Percentiles rank a stretch among this genome's conserved stretches.
Conservation (phyloP, 2,797 vertebrate species). For the Myotis daubentonii region DNA sequence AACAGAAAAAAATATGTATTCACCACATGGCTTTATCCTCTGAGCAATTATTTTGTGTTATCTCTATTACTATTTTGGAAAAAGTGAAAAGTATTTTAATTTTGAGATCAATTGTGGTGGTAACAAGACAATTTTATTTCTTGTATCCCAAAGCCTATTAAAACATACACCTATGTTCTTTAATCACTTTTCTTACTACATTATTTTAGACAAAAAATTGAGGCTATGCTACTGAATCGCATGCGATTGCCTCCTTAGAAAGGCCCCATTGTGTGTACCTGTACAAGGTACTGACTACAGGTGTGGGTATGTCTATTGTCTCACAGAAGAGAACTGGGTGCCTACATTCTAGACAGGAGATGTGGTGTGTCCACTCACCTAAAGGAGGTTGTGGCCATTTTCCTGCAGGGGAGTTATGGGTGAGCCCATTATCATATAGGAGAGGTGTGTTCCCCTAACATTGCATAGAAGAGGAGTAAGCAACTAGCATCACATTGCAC, state of each 20-base stretch:
- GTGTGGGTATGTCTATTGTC: not conserved
- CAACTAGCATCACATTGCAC: no score
- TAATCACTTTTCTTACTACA: not conserved
- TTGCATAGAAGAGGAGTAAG: not conserved
- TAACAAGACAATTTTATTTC: no score
- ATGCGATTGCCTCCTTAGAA: not conserved
- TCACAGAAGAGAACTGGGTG: no score
- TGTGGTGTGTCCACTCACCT: not conserved
- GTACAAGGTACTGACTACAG: accelerated
- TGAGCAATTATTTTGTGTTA: not conserved
- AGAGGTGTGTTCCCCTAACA: not conserved
- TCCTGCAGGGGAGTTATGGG: not conserved
- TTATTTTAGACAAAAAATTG: constrained; percentile 58
- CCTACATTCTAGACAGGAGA: not conserved
- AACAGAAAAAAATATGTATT: not conserved
- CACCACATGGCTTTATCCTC: not conserved
- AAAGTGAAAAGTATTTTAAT: accelerated
- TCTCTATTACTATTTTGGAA: not conserved
- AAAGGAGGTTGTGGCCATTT: not conserved
- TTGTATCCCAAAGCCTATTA: not conserved
- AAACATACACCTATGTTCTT: accelerated
- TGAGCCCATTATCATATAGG: accelerated
- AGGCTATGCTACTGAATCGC: not conserved
- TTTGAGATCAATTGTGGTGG: not conserved
- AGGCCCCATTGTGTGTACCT: not conserved